Evolutionary conservation across 2,888 invertebrate species (phyloP), one percentile per base, ranked within the genome.

Genomic region (Eulithis testata): DNA sequence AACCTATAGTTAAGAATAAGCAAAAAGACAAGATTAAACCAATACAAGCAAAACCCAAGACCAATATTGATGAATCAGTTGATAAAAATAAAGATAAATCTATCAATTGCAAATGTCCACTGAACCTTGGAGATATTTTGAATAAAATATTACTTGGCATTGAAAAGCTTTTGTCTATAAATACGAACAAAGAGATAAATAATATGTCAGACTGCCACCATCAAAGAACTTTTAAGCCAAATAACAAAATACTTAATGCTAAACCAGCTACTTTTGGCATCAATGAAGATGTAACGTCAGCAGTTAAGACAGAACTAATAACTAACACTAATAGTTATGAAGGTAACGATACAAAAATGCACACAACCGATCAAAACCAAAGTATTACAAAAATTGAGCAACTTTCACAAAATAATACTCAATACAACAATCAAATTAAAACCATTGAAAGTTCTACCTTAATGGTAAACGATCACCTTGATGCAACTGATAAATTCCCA

Each of bases 21-120:
- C 6, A 21, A 11, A 43, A 53, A 43, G 1, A 45, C 4, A 44
- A 51, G 1, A 49, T n/a, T 27, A 54, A 53, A 58, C 4, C 14
- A 40, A 4, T 47, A 11, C 9, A 40, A 12, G 11, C 58, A 27
- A 58, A 36, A 57, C 8, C 51, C n/a, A 44, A 53, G 8, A 9
- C 3, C 0, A n/a, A n/a, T 43, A 0, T 37, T 8, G 37, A 27
- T 21, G 11, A 0, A 37, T 11, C 5, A 50, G 51, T 36, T 56
- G 9, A 5, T 7, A 50, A 44, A 44, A 61, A 36, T 14, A 50
- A 53, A 8, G 11, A 52, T 7, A 58, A 64, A 47, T 2, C 3
- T n/a, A 36, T 44, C 3, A 14, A 45, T 57, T 90, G 90, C 67
- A 81, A 75, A 65, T 90, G 90, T 71, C 77, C 81, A 3, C 75